These are phyloP conservation scores for Polydrusus cervinus DNA, from an alignment of 2,888 invertebrate genomes.

Conservation along the genomic window DNA sequence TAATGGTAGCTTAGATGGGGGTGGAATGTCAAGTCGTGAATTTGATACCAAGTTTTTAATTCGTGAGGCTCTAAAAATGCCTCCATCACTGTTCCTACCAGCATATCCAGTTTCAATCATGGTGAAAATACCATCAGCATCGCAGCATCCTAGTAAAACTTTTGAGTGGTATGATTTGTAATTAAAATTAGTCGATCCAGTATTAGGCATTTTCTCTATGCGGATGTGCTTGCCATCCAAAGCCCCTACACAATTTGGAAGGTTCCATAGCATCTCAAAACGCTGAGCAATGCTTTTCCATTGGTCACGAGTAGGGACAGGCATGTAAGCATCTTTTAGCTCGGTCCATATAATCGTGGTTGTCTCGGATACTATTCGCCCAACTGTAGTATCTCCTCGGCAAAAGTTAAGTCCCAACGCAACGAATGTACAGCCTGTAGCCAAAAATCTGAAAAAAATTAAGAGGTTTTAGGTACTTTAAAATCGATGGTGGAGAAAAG, in stretches of 20 bases:
- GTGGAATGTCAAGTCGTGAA: slow-evolving; percentile 7
- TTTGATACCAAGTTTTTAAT: neutral
- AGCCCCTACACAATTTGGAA: slow-evolving; percentile 27
- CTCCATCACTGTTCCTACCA: slow-evolving; percentile 63
- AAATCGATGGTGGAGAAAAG: neutral
- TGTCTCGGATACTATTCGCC: slow-evolving; percentile 5
- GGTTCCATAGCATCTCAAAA: slow-evolving; percentile 29
- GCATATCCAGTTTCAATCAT: slow-evolving; percentile 62
- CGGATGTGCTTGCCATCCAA: slow-evolving; percentile 24
- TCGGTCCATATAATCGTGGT: slow-evolving; percentile 20
- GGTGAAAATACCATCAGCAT: slow-evolving; percentile 63
- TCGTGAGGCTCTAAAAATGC: slow-evolving; percentile 49
- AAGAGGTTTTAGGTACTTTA: slow-evolving; percentile 4
- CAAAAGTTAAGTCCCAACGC: slow-evolving; percentile 19
- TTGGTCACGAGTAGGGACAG: slow-evolving; percentile 9
- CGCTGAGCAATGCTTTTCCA: slow-evolving; percentile 32
- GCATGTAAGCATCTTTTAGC: slow-evolving; percentile 30
- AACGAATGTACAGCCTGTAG: slow-evolving; percentile 20
- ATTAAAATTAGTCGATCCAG: slow-evolving; percentile 43
- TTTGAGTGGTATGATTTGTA: slow-evolving; percentile 56
- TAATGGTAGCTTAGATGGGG: slow-evolving; percentile 4
- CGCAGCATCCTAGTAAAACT: slow-evolving; percentile 61
- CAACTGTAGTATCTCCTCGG: slow-evolving; percentile 33
- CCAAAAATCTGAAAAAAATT: slow-evolving; percentile 9
- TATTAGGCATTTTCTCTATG: slow-evolving; percentile 38